These are phyloP conservation scores for Eupelmus urozonus DNA, from an alignment of 2,888 invertebrate species.

Conservation along the genomic window DNA sequence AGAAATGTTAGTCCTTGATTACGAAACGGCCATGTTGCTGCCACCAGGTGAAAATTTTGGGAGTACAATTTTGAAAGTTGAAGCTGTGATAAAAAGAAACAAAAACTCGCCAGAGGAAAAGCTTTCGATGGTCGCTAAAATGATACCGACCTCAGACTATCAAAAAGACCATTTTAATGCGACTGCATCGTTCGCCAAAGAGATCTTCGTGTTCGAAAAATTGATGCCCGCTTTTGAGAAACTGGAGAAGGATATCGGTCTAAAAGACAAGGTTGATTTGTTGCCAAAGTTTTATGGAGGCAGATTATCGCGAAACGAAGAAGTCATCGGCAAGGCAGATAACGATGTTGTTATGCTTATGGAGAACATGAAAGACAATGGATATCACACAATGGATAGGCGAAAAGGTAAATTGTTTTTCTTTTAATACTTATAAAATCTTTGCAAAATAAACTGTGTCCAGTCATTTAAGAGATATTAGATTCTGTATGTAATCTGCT, in stretches of 20 bases:
- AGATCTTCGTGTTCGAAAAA: conserved; percentile 79
- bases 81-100: conserved; percentile 58
- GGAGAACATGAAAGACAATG: conserved; percentile 80
- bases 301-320: conserved; percentile 72
- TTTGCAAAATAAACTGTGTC: too few relatives aligned
- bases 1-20: conserved; percentile 25
- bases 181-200: conserved; percentile 79
- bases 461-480: too few relatives aligned
- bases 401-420: conserved; percentile 70
- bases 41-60: conserved; percentile 81
- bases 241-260: conserved; percentile 73
- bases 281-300: conserved; percentile 81
- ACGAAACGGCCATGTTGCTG: background rate
- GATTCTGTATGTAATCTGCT: too few relatives aligned
- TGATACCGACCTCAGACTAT: conserved; percentile 79
- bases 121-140: conserved; percentile 80
- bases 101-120: conserved; percentile 65
- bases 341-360: conserved; percentile 80
- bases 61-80: conserved; percentile 79
- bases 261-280: conserved; percentile 71
- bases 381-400: conserved; percentile 79
- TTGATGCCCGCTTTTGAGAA: conserved; percentile 78
- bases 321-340: conserved; percentile 77
- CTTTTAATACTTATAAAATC: background rate
- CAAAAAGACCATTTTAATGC: conserved; percentile 70